These are phyloP conservation scores for Achlya flavicornis DNA, from an alignment of 2,888 invertebrate species.

Conservation along the genomic window DNA sequence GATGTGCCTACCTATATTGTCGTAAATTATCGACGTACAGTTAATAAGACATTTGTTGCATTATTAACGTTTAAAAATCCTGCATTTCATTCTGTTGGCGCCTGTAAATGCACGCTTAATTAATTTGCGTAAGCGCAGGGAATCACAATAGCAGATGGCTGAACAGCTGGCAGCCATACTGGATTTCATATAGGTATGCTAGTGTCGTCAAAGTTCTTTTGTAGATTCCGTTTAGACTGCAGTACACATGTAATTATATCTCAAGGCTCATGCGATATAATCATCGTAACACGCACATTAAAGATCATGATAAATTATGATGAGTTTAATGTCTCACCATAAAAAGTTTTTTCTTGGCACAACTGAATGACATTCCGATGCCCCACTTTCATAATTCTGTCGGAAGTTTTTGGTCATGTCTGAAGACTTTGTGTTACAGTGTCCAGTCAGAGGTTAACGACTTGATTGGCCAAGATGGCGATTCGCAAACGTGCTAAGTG, in stretches of 20 bases:
- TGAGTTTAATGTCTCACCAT: not conserved
- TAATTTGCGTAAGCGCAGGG: constrained; percentile 64
- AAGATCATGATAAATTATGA: not conserved
- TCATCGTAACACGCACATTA: not conserved
- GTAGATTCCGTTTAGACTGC: constrained; percentile 34
- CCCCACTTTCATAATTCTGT: not conserved
- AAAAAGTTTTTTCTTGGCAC: not conserved
- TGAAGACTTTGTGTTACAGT: constrained; percentile 17
- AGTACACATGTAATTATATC: constrained; percentile 36
- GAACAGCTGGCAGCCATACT: constrained; percentile 67
- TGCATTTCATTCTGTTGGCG: constrained; percentile 45
- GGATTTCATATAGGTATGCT: constrained; percentile 44
- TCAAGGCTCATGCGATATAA: not conserved
- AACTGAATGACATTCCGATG: constrained; percentile 1
- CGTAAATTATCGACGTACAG: constrained; percentile 43
- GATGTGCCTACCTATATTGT: constrained; percentile 33
- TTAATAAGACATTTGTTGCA: constrained; percentile 34
- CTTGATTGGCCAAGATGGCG: constrained; percentile 77
- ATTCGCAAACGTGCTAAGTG: constrained; percentile 76
- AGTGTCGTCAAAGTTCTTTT: constrained; percentile 59
- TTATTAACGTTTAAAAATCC: constrained; percentile 38
- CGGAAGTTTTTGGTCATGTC: constrained; percentile 3
- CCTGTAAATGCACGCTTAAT: constrained; percentile 58
- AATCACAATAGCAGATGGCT: constrained; percentile 72
- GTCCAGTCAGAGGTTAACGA: constrained; percentile 69